A percentile compares a stretch with the other conserved stretches of the same genome.
Evolutionary conservation across 2,113 vertebrate species (phyloP).

Genomic region (Sinocyclocheilus anophthalmus): DNA sequence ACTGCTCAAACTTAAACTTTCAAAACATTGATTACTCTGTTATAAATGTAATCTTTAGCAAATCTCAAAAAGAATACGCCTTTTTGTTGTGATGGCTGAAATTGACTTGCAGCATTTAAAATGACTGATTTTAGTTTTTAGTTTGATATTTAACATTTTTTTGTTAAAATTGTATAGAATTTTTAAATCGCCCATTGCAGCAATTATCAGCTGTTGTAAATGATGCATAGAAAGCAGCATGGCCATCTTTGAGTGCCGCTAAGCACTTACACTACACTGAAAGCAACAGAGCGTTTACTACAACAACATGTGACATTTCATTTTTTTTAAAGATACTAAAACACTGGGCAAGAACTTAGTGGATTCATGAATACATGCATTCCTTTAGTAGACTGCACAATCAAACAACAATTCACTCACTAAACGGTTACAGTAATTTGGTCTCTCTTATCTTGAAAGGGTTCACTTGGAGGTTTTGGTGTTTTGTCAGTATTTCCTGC

Average conservation of each 20-base stretch:
- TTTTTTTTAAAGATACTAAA: background rate
- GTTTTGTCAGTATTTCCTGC: conserved; percentile 11
- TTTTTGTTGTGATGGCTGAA: background rate
- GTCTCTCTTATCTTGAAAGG: background rate
- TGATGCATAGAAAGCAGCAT: background rate
- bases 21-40: background rate
- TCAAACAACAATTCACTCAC: background rate
- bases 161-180: background rate
- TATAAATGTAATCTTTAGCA: background rate
- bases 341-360: background rate
- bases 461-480: background rate
- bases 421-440: background rate
- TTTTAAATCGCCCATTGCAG: background rate
- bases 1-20: background rate
- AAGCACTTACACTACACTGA: background rate
- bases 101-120: background rate
- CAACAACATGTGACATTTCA: background rate
- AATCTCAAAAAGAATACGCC: background rate
- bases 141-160: background rate
- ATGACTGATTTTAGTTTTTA: background rate
- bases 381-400: background rate
- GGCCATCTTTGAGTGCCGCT: background rate
- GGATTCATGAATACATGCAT: background rate
- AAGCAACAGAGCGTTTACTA: background rate
- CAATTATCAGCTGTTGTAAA: background rate